Percentiles rank a stretch among this genome's conserved stretches.
Conservation (phyloP, 2,888 invertebrate species). For the Meiosimyza platycephala region DNA sequence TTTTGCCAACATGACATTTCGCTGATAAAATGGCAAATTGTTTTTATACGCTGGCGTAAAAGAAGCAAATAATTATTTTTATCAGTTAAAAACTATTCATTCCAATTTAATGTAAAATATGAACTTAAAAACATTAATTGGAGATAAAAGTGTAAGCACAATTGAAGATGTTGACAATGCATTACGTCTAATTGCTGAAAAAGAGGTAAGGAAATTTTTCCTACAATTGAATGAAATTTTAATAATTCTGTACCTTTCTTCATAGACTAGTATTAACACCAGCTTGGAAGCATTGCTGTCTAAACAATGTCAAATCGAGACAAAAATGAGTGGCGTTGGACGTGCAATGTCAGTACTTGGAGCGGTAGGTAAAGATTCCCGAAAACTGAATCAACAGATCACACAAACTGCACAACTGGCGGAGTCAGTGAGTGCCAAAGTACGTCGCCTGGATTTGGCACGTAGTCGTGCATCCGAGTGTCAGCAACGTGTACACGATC, state of each 20-base stretch:
- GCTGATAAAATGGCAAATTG: not conserved
- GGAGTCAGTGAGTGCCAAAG: conserved; percentile 92
- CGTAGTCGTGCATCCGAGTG: conserved; percentile 91
- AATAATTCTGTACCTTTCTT: not conserved
- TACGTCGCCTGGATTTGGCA: conserved; percentile 90
- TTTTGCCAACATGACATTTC: conserved; percentile 32
- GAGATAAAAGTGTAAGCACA: conserved; percentile 63
- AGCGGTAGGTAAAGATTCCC: conserved; percentile 76
- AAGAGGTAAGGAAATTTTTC: conserved; percentile 50
- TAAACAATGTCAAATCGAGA: conserved; percentile 81
- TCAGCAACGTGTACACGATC: conserved; percentile 92
- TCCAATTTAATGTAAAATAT: conserved; percentile 30
- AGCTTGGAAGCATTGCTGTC: conserved; percentile 79
- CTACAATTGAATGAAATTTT: conserved; percentile 2
- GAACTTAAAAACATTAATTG: conserved; percentile 49
- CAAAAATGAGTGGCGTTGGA: conserved; percentile 82
- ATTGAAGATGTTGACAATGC: conserved; percentile 70
- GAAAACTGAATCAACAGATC: conserved; percentile 86
- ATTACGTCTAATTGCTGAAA: conserved; percentile 52
- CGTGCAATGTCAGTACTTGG: conserved; percentile 85
- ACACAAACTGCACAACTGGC: conserved; percentile 88
- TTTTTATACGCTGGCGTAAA: not conserved
- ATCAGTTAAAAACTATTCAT: not conserved
- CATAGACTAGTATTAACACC: conserved; percentile 76
- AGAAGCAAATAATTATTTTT: conserved; percentile 19